Percentiles rank a stretch among this genome's conserved stretches.
Evolutionary conservation across 2,888 invertebrate species (phyloP).

Genomic region (Cartodere bifasciata): DNA sequence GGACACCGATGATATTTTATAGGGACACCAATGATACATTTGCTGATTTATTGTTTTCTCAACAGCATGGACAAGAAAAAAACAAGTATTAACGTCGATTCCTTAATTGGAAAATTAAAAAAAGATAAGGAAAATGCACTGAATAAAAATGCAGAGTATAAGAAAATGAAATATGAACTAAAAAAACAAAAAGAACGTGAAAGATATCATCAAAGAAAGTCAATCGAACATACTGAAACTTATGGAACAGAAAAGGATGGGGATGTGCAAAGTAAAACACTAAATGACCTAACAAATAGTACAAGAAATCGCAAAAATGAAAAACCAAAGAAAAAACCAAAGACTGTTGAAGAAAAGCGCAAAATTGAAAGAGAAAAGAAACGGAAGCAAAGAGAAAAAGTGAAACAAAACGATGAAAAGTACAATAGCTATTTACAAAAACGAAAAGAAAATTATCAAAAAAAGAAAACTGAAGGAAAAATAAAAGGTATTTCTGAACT

Average conservation of each 20-base stretch:
- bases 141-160: neutral
- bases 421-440: neutral
- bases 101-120: no score
- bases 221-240: no score
- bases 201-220: no score
- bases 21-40: no score
- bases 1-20: no score
- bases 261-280: neutral
- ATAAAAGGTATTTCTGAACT: neutral
- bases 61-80: no score
- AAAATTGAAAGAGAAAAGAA: slow-evolving; percentile 1
- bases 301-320: neutral
- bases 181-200: neutral
- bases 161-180: neutral
- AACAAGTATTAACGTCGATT: no score
- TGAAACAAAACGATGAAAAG: slow-evolving; percentile 1
- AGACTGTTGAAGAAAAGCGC: neutral
- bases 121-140: slow-evolving; percentile 1
- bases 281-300: neutral
- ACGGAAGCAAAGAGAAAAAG: neutral
- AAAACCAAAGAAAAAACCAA: neutral
- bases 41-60: no score
- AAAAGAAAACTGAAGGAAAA: slow-evolving; percentile 1
- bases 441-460: no score
- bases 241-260: neutral